Conservation (phyloP, 2,797 vertebrate genomes). For the Sebastes ruberrimus region DNA sequence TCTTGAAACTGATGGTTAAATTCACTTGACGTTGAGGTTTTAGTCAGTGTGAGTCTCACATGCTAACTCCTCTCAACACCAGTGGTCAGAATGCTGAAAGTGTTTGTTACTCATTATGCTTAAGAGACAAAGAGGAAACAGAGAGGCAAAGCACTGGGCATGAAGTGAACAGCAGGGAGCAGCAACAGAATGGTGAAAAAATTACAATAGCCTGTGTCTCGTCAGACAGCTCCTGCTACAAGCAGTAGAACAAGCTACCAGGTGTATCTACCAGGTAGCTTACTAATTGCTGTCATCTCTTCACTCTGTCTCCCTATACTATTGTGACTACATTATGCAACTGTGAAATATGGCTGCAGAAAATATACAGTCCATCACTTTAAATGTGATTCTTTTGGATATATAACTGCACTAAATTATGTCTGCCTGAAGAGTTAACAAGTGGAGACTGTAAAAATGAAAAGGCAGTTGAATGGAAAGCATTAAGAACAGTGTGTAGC, state of each 20-base stretch:
- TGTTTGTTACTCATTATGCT: not conserved
- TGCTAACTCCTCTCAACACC: not conserved
- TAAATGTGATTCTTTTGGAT: slow-evolving; percentile 9
- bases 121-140: not conserved
- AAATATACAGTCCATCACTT: not conserved
- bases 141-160: not conserved
- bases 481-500: not conserved
- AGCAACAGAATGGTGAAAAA: slow-evolving; percentile 37
- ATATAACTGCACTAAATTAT: not conserved
- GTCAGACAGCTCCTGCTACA: not conserved
- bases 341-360: not conserved
- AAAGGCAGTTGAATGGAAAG: not conserved
- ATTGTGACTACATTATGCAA: not conserved
- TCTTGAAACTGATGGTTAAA: not conserved
- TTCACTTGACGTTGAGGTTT: not conserved
- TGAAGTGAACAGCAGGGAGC: slow-evolving; percentile 52
- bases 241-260: not conserved
- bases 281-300: not conserved
- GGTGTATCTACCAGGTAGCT: not conserved
- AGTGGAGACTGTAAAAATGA: not conserved
- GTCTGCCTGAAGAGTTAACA: not conserved
- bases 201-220: slow-evolving; percentile 1
- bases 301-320: not conserved
- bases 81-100: not conserved
- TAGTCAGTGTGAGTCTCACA: not conserved